These are phyloP conservation scores for Monopterus albus DNA, from an alignment of 2,113 vertebrate species.

Conservation along the genomic window DNA sequence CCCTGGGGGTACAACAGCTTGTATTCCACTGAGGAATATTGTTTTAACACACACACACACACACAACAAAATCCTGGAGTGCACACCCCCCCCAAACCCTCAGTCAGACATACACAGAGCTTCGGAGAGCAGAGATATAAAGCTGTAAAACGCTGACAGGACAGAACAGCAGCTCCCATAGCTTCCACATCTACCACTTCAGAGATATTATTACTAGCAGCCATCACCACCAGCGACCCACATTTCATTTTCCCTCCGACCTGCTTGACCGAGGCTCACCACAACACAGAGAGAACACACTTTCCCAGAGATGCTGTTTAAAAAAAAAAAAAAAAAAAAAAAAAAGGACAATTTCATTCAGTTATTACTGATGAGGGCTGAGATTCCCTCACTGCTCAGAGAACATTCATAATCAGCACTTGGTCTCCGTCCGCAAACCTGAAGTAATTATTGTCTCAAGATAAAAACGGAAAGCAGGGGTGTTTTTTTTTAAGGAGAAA, in stretches of 20 bases:
- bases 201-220: conserved; percentile 49
- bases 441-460: conserved; percentile 79
- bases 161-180: conserved; percentile 50
- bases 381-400: conserved; percentile 68
- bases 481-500: conserved; percentile 63
- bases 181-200: conserved; percentile 51
- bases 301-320: background rate
- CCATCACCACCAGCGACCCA: conserved; percentile 40
- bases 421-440: conserved; percentile 52
- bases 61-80: conserved; percentile 42
- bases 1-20: background rate
- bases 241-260: conserved; percentile 49
- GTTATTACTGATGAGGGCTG: conserved; percentile 66
- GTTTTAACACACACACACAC: conserved; percentile 45
- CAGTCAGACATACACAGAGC: conserved; percentile 8
- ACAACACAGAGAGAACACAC: background rate
- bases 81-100: conserved; percentile 5
- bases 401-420: conserved; percentile 68
- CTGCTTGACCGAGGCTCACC: conserved; percentile 27
- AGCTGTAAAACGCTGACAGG: conserved; percentile 69
- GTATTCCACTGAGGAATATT: conserved; percentile 19
- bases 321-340: no score
- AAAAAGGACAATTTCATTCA: conserved; percentile 48
- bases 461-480: conserved; percentile 72
- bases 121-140: conserved; percentile 39